phyloP scores from a whole-genome alignment of 2,888 invertebrate species.

The Chromoteleia sp. region DNA sequence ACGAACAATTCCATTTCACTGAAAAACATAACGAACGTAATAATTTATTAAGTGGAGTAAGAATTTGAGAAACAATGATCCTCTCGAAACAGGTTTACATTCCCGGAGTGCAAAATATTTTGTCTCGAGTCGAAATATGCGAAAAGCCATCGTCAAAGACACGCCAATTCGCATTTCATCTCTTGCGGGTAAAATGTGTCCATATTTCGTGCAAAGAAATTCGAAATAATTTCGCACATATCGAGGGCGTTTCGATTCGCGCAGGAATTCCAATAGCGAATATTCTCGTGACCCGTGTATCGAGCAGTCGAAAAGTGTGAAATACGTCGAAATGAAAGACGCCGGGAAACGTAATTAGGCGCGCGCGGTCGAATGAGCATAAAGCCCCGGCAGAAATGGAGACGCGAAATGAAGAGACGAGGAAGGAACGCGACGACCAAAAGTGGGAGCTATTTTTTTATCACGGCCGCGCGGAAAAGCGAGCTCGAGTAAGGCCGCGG shows the following conservation, averaged over 20 bases:
- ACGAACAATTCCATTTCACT: too few species aligned
- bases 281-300: constrained; percentile 47
- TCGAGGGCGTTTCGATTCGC: constrained; percentile 50
- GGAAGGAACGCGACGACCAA: constrained; percentile 5
- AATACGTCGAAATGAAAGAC: constrained; percentile 48
- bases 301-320: constrained; percentile 28
- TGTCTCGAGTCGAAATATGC: constrained; percentile 26
- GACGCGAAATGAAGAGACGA: not conserved
- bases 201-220: constrained; percentile 61
- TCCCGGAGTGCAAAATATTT: constrained; percentile 16
- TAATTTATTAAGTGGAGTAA: too few species aligned
- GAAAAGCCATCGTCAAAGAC: constrained; percentile 44
- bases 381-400: constrained; percentile 12
- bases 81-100: constrained; percentile 6
- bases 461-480: constrained; percentile 16
- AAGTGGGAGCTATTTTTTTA: constrained; percentile 33
- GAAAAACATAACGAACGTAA: too few species aligned
- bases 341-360: constrained; percentile 41
- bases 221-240: constrained; percentile 41
- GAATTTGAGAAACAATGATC: too few species aligned
- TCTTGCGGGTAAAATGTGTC: constrained; percentile 53
- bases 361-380: constrained; percentile 12
- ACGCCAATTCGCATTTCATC: constrained; percentile 54
- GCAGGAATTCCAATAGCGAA: constrained; percentile 60
- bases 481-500: constrained; percentile 28